Conservation (phyloP, 2,888 invertebrate genomes). For the Epinotia brunnichana region DNA sequence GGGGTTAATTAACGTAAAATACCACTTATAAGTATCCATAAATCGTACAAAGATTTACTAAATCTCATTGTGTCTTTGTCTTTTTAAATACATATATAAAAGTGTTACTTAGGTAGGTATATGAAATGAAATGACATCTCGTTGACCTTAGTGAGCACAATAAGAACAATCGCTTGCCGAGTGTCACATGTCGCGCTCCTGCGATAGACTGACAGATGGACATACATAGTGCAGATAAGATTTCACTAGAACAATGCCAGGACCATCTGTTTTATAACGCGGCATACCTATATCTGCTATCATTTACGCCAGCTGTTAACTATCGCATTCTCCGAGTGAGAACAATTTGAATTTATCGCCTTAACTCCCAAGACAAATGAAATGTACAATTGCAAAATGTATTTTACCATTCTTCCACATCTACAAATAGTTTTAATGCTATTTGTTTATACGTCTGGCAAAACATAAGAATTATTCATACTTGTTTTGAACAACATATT, state of each 20-base stretch:
- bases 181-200: conserved; percentile 55
- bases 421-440: conserved; percentile 26
- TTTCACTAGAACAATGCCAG: conserved; percentile 69
- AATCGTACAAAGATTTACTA: neutral
- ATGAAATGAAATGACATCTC: conserved; percentile 3
- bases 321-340: conserved; percentile 11
- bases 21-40: neutral
- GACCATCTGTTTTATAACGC: conserved; percentile 57
- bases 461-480: conserved; percentile 36
- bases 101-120: no score
- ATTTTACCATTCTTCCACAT: conserved; percentile 12
- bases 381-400: conserved; percentile 3
- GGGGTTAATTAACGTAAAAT: no score
- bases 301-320: conserved; percentile 25
- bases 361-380: neutral
- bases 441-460: conserved; percentile 25
- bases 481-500: conserved; percentile 49
- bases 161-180: conserved; percentile 40
- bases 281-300: conserved; percentile 29
- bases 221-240: conserved; percentile 70
- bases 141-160: conserved; percentile 12
- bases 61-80: neutral
- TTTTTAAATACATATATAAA: neutral
- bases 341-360: conserved; percentile 15
- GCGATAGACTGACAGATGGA: conserved; percentile 63